Evolutionary conservation across 1,140 invertebrate species (phyloP), one percentile per base, ranked within the genome.

Genomic region (Streblospio benedicti): DNA sequence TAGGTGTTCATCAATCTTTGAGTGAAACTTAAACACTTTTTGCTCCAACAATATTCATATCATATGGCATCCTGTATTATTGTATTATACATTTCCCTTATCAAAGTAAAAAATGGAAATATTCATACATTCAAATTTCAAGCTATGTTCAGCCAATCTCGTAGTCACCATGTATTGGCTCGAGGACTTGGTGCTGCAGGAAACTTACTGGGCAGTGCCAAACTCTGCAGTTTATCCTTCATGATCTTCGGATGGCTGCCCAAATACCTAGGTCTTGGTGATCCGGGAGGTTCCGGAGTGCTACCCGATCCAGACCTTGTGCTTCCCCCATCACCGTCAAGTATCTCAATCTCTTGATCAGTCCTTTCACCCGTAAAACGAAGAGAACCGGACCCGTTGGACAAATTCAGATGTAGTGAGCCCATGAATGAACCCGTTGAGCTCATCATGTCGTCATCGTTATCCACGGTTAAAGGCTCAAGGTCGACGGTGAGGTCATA

Each of bases 181-280:
- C n/a, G n/a, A n/a, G n/a, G n/a, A n/a, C n/a, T n/a, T n/a, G n/a
- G n/a, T n/a, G n/a, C n/a, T 49, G 6, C 14, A 12, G 45, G 6
- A 25, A 49, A 49, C 45, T 49, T 49, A 49, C 45, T 49, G 45
- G 45, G 25, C 9, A 49, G 45, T 25, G 45, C 14, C 9, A 20
- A 25, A 18, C 14, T 55, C 57, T 27, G 23, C 47, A 51, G 30
- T 59, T 55, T 18, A 32, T 59, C 57, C 38, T 59, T 59, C 6
- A 51, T 28, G 16, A 59, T 59, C 43, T 59, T 59, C 28, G 57
- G 57, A 59, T 59, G 57, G 43, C 33, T 59, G 12, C 31, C n/a
- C 5, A 59, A 32, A n/a, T 4, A 9, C 32, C 52, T 44, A 18
- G 57, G 57, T 33, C 57, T 3, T 16, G 57, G 57, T 4, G 57